Evolutionary conservation across 2,113 vertebrate species (phyloP).

Genomic region (Solenodon paradoxus): DNA sequence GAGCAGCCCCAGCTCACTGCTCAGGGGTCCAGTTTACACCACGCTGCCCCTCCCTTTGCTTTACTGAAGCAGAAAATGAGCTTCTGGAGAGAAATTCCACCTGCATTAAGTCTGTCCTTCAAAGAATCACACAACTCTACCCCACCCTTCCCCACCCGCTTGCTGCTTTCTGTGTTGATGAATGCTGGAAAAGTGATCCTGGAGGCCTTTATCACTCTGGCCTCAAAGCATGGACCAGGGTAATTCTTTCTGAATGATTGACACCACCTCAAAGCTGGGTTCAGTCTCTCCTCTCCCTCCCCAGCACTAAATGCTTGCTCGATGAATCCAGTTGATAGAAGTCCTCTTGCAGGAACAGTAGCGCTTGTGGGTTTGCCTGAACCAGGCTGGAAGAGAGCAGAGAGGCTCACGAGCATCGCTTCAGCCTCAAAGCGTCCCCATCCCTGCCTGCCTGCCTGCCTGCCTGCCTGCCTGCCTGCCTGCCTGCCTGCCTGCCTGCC

Average conservation of each 20-base stretch:
- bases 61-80: slow-evolving; percentile 30
- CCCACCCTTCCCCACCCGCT: neutral
- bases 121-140: neutral
- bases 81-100: slow-evolving; percentile 36
- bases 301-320: neutral
- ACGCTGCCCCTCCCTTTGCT: neutral
- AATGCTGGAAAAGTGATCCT: neutral
- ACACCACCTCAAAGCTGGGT: neutral
- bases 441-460: too few relatives aligned
- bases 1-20: slow-evolving; percentile 27
- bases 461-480: too few relatives aligned
- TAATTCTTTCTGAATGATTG: neutral
- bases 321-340: neutral
- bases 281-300: neutral
- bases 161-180: slow-evolving; percentile 9
- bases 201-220: neutral
- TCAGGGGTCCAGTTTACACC: neutral
- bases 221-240: neutral
- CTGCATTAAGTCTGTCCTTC: slow-evolving; percentile 4
- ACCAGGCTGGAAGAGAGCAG: neutral
- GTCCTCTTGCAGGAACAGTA: neutral
- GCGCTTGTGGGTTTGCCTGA: neutral
- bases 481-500: too few relatives aligned
- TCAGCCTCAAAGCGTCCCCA: neutral
- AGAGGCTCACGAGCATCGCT: neutral